These are phyloP conservation scores for Syrrhaptes paradoxus DNA, from an alignment of 2,113 vertebrate genomes.

Conservation along the genomic window DNA sequence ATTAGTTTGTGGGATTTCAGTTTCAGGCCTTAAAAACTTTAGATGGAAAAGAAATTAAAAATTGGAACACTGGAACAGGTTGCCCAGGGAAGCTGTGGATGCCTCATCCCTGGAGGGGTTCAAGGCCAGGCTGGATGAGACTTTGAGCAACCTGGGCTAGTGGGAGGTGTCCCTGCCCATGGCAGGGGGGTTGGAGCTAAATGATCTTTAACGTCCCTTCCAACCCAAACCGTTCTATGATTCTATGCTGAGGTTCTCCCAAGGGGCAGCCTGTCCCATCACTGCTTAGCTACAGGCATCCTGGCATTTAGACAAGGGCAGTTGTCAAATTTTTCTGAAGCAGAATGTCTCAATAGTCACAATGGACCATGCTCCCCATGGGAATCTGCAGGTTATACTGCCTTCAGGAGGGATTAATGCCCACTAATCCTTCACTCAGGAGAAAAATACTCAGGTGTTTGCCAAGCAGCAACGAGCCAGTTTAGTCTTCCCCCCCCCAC, in stretches of 20 bases:
- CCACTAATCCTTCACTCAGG: neutral
- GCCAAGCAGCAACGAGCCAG: neutral
- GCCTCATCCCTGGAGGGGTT: neutral
- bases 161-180: too few species aligned
- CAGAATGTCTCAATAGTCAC: neutral
- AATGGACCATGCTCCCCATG: neutral
- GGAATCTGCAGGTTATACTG: neutral
- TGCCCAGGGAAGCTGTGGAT: too few species aligned
- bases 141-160: too few species aligned
- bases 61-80: too few species aligned
- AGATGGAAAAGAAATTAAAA: neutral
- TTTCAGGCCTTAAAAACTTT: neutral
- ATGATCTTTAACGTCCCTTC: too few species aligned
- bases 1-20: neutral
- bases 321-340: neutral
- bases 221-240: too few species aligned
- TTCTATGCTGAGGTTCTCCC: neutral
- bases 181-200: too few species aligned
- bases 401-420: conserved; percentile 15
- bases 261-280: neutral
- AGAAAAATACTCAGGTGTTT: neutral
- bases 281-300: neutral
- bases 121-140: neutral
- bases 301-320: neutral
- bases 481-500: neutral